phyloP scores from a whole-genome alignment of 2,113 vertebrate genomes.

The Psittacula cyanocephala region DNA sequence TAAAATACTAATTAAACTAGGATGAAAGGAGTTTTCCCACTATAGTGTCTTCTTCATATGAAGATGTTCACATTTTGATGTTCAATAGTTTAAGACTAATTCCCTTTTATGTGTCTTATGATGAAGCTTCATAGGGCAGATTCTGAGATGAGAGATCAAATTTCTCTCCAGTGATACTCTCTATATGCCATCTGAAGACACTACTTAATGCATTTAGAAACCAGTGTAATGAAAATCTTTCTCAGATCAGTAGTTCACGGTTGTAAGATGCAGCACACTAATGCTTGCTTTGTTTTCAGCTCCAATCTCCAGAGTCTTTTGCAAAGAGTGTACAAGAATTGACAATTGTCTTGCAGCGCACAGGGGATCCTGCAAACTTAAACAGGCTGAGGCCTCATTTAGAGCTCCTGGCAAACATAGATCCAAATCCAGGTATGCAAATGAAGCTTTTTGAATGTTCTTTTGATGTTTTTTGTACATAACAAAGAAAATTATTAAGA shows the following conservation, averaged over 20 bases:
- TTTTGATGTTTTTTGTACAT: not conserved
- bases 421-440: constrained; percentile 91
- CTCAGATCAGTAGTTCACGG: not conserved
- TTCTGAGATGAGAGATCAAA: constrained; percentile 77
- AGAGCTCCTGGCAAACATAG: constrained; percentile 92
- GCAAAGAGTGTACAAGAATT: constrained; percentile 96
- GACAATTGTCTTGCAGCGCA: constrained; percentile 95
- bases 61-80: not conserved
- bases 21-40: not conserved
- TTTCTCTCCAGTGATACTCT: constrained; percentile 74
- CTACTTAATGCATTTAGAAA: not conserved
- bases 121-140: constrained; percentile 84
- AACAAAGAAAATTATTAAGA: not conserved
- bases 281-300: constrained; percentile 68
- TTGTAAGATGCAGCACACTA: not conserved
- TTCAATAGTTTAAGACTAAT: not conserved
- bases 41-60: not conserved
- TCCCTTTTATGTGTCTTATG: constrained; percentile 64
- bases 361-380: constrained; percentile 93
- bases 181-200: constrained; percentile 77
- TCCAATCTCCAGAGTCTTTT: constrained; percentile 96
- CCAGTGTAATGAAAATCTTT: not conserved
- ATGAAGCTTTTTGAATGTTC: not conserved
- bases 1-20: not conserved
- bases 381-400: constrained; percentile 90